A percentile compares a stretch with the other conserved stretches of the same genome.
Evolutionary conservation across 2,888 invertebrate genomes (phyloP).

Genomic region (Emmelina monodactyla): DNA sequence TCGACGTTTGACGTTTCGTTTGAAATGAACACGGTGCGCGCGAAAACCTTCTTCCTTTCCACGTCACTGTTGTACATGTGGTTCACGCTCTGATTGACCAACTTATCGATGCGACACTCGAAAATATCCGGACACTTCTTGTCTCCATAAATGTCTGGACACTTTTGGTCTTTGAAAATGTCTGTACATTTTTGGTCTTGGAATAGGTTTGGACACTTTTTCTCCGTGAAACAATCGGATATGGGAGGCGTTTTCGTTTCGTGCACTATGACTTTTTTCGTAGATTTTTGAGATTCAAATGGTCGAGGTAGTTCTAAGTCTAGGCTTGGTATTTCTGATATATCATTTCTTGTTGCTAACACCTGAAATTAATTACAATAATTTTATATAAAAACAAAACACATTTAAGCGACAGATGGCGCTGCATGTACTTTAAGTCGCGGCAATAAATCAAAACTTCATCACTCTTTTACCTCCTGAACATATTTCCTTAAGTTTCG

Average conservation of each 20-base stretch:
- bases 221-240: slow-evolving; percentile 23
- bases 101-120: slow-evolving; percentile 47
- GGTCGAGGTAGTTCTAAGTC: slow-evolving; percentile 12
- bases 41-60: slow-evolving; percentile 35
- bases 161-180: slow-evolving; percentile 14
- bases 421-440: too few species aligned
- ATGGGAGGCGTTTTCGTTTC: slow-evolving; percentile 24
- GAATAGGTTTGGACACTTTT: slow-evolving; percentile 21
- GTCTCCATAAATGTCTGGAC: slow-evolving; percentile 20
- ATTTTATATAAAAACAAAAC: too few species aligned
- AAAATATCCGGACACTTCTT: slow-evolving; percentile 22
- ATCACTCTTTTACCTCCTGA: too few species aligned
- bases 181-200: too few species aligned
- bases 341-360: slow-evolving; percentile 32
- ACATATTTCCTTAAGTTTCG: slow-evolving; percentile 15
- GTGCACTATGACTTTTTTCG: slow-evolving; percentile 16
- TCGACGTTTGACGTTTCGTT: slow-evolving; percentile 27
- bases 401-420: too few species aligned
- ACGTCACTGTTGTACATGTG: slow-evolving; percentile 38
- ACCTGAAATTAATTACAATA: too few species aligned
- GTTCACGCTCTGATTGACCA: slow-evolving; percentile 50
- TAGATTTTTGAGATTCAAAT: neutral
- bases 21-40: slow-evolving; percentile 47
- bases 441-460: too few species aligned
- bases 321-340: slow-evolving; percentile 31